A percentile compares a stretch with the other conserved stretches of the same genome.
phyloP scores from a whole-genome alignment of 2,888 invertebrate species.

The Bellardia pandia region DNA sequence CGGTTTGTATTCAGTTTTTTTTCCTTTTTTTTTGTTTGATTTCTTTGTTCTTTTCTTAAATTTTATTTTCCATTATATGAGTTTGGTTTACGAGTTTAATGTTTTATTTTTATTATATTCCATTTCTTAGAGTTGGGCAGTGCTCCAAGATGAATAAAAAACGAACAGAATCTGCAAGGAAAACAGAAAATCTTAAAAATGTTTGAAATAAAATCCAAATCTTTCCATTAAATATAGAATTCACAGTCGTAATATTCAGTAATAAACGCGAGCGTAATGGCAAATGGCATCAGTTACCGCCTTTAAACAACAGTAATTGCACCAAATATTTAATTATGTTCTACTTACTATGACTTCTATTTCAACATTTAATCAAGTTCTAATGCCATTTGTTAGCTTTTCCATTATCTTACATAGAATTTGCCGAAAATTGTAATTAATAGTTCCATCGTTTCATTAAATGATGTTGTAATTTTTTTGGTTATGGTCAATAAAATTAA shows the following conservation, averaged over 20 bases:
- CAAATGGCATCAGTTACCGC: slow-evolving; percentile 56
- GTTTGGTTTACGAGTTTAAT: slow-evolving; percentile 52
- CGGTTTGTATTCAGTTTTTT: slow-evolving; percentile 74
- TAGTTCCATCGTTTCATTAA: slow-evolving; percentile 13
- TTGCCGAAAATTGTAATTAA: background rate
- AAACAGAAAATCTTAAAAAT: background rate
- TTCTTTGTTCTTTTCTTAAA: slow-evolving; percentile 35
- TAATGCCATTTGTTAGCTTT: background rate
- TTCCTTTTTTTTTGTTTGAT: slow-evolving; percentile 6
- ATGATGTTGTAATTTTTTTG: background rate
- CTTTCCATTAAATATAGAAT: slow-evolving; percentile 28
- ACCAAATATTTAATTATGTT: slow-evolving; percentile 38
- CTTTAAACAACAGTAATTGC: slow-evolving; percentile 19
- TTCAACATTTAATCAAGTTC: background rate
- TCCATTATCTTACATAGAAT: background rate
- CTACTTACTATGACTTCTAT: background rate
- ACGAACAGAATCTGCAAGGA: slow-evolving; percentile 16
- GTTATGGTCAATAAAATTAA: background rate
- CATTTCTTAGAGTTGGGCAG: slow-evolving; percentile 29
- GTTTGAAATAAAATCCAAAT: slow-evolving; percentile 41
- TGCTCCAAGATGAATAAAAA: slow-evolving; percentile 4
- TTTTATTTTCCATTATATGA: slow-evolving; percentile 36
- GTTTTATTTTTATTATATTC: slow-evolving; percentile 51
- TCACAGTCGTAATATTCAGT: background rate
- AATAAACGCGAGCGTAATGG: slow-evolving; percentile 26